Percentiles rank a stretch among this genome's conserved stretches.
Evolutionary conservation across 2,113 vertebrate species (phyloP).

Genomic region (Pelodiscus sinensis): DNA sequence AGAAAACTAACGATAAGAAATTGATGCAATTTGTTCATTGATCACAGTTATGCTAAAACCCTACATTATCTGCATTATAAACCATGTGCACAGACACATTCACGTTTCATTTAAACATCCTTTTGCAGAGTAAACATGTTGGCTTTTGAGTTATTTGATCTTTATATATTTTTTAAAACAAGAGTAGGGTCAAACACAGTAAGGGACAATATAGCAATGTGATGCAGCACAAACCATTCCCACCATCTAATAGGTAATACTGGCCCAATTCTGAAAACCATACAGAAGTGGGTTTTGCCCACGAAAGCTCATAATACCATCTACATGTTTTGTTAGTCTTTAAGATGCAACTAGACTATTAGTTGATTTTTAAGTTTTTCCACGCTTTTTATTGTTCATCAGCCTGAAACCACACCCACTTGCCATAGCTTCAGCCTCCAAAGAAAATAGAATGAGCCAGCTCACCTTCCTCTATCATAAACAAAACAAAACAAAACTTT

Average conservation of each 20-base stretch:
- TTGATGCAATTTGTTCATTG: not conserved
- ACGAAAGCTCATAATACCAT: too few species aligned
- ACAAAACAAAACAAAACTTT: not conserved
- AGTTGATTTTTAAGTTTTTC: not conserved
- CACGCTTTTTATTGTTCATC: not conserved
- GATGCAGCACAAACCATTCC: not conserved
- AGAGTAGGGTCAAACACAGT: not conserved
- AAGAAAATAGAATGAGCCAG: not conserved
- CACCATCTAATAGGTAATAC: not conserved
- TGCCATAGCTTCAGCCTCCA: not conserved
- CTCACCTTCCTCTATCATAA: not conserved
- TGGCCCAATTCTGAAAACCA: not conserved
- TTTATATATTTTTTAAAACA: not conserved
- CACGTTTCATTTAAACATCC: not conserved
- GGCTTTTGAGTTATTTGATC: not conserved
- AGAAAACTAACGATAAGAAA: not conserved
- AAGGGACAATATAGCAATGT: not conserved
- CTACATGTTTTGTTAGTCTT: too few species aligned
- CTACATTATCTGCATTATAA: slow-evolving; percentile 5
- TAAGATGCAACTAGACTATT: too few species aligned
- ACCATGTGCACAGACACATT: not conserved
- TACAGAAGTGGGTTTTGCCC: too few species aligned
- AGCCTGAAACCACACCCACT: not conserved
- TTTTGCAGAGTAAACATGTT: not conserved
- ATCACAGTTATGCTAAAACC: not conserved